Percentiles rank a stretch among this genome's conserved stretches.
Evolutionary conservation across 2,113 vertebrate species (phyloP).

Genomic region (Psilopogon haemacephalus): DNA sequence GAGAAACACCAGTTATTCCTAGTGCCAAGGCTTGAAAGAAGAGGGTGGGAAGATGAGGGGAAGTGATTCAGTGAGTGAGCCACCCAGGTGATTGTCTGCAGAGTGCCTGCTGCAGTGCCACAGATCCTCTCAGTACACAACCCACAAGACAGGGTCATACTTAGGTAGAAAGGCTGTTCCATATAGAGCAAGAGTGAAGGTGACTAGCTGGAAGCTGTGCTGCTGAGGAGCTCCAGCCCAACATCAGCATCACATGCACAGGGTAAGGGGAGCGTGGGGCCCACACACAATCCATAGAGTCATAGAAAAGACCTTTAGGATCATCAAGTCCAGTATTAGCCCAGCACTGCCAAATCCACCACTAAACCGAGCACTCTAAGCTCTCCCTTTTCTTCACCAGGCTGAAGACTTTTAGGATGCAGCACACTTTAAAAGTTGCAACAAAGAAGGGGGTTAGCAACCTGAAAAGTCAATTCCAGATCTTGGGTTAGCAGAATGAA

Average conservation of each 20-base stretch:
- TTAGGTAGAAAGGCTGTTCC: not conserved
- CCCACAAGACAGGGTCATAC: not conserved
- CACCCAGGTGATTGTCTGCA: accelerated
- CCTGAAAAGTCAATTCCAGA: not conserved
- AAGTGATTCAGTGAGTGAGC: not conserved
- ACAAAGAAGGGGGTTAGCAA: not conserved
- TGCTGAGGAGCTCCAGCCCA: accelerated
- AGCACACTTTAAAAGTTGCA: not conserved
- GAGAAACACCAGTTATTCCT: not conserved
- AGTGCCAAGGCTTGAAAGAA: not conserved
- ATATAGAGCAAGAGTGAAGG: not conserved
- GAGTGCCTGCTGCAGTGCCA: not conserved
- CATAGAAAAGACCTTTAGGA: too few relatives aligned
- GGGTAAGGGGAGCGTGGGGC: not conserved
- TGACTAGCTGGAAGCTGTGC: not conserved
- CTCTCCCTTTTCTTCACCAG: not conserved
- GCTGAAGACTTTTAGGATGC: not conserved
- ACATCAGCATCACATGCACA: accelerated
- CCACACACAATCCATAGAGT: too few relatives aligned
- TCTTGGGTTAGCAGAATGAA: not conserved
- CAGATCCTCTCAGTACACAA: not conserved
- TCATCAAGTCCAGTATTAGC: too few relatives aligned
- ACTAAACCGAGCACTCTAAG: too few relatives aligned
- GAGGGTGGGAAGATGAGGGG: not conserved
- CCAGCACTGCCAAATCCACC: too few relatives aligned